These are phyloP conservation scores for Luperina testacea DNA, from an alignment of 2,888 invertebrate genomes.

Conservation along the genomic window DNA sequence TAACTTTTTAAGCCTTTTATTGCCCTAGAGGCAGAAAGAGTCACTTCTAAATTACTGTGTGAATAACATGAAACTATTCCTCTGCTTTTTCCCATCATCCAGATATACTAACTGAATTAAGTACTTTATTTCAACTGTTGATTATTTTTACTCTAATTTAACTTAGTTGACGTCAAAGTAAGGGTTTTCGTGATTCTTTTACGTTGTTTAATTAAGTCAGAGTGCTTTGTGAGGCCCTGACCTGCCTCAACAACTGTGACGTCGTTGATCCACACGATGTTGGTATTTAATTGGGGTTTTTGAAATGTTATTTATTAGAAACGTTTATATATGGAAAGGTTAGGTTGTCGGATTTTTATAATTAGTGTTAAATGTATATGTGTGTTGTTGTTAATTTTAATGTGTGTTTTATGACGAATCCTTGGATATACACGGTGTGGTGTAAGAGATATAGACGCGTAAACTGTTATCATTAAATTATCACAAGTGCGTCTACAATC, in stretches of 20 bases:
- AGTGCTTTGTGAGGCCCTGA: conserved; percentile 32
- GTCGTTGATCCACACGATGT: neutral
- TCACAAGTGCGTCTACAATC: no score
- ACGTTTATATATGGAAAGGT: neutral
- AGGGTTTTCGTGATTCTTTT: conserved; percentile 2
- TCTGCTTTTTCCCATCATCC: neutral
- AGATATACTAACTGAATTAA: neutral
- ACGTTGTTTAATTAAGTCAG: conserved; percentile 25
- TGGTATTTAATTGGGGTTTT: neutral
- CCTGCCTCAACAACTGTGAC: conserved; percentile 17
- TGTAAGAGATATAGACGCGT: no score
- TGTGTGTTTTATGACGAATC: neutral
- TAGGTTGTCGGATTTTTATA: neutral
- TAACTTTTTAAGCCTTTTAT: neutral
- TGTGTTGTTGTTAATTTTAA: neutral
- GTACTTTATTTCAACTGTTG: neutral
- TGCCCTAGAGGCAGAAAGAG: neutral
- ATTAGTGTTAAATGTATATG: neutral
- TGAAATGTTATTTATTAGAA: neutral
- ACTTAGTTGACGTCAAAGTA: conserved; percentile 23
- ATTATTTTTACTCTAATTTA: neutral
- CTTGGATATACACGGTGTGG: neutral
- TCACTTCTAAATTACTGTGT: neutral
- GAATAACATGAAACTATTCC: neutral
- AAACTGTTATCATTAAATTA: no score